Conservation (phyloP, 2,888 invertebrate genomes). For the Plebejus melissa region DNA sequence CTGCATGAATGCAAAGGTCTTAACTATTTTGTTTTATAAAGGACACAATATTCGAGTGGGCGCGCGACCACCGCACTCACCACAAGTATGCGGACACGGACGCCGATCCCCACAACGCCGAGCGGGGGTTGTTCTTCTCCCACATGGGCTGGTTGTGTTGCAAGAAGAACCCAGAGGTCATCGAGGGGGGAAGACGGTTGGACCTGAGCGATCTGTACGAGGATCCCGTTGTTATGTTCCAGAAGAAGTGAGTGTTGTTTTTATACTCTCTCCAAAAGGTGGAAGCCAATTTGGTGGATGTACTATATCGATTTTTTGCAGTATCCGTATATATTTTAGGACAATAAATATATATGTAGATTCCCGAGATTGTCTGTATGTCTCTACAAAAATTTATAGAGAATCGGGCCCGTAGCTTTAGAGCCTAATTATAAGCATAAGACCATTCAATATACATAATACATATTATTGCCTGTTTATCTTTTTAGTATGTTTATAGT, state of each 20-base stretch:
- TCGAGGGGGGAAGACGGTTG: conserved; percentile 86
- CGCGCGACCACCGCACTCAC: conserved; percentile 87
- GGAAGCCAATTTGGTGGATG: background rate
- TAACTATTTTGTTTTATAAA: conserved; percentile 40
- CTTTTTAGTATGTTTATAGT: no score
- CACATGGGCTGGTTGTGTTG: conserved; percentile 96
- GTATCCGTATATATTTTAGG: background rate
- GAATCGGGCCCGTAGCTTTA: no score
- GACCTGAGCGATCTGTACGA: conserved; percentile 90
- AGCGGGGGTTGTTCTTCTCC: conserved; percentile 94
- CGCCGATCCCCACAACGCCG: conserved; percentile 94
- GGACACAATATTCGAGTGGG: conserved; percentile 84
- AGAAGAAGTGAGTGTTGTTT: conserved; percentile 82
- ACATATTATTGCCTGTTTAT: no score
- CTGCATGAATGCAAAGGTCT: no score
- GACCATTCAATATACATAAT: no score
- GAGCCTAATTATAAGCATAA: no score
- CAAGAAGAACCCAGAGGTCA: conserved; percentile 92
- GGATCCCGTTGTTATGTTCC: conserved; percentile 92
- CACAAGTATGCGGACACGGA: conserved; percentile 94
- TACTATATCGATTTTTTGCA: background rate
- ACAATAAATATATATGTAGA: background rate
- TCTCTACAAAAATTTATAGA: background rate
- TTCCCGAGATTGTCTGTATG: background rate
- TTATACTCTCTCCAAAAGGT: background rate